phyloP scores from a whole-genome alignment of 2,888 invertebrate species.

The Anagyrus pseudococci region DNA sequence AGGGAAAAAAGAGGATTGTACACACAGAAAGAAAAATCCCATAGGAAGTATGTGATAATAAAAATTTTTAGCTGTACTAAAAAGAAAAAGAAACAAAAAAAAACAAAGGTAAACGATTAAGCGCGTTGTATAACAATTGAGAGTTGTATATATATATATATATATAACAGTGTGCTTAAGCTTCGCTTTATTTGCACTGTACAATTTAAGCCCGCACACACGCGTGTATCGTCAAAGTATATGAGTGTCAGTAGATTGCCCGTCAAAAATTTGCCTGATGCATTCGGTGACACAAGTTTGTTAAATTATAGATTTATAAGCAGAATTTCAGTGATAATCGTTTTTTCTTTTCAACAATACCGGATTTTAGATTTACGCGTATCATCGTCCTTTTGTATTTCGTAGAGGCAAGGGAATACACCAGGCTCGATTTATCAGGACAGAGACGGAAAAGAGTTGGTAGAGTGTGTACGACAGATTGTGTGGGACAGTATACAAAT shows the following conservation, averaged over 20 bases:
- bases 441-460: not conserved
- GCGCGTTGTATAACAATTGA: constrained; percentile 19
- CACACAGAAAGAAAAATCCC: no score
- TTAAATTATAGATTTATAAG: not conserved
- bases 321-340: no score
- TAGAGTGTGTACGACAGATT: constrained; percentile 11
- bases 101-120: constrained; percentile 28
- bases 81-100: no score
- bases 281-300: not conserved
- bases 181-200: constrained; percentile 1
- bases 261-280: not conserved
- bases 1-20: no score
- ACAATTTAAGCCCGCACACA: constrained; percentile 9
- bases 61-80: not conserved
- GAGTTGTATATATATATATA: not conserved
- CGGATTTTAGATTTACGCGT: no score
- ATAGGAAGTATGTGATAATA: no score
- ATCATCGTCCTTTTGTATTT: no score
- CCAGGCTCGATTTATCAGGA: not conserved
- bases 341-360: no score
- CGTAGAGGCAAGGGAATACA: no score
- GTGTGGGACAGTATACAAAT: constrained; percentile 1
- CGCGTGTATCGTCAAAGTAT: constrained; percentile 6
- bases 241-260: not conserved
- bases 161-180: constrained; percentile 7